phyloP scores from a whole-genome alignment of 2,797 vertebrate genomes.

The Girardinus metallicus region DNA sequence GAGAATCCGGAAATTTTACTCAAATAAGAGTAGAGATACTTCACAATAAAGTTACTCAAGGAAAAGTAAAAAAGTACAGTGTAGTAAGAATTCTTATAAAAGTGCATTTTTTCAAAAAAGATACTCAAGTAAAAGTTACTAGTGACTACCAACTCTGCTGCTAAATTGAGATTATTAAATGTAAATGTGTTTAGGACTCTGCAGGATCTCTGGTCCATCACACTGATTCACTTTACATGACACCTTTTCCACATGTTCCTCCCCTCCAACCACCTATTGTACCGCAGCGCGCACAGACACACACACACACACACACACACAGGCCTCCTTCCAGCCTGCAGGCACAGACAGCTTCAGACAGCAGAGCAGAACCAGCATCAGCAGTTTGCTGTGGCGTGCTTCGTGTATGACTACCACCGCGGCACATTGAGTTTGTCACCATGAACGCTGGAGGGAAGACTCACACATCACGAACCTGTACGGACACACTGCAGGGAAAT shows the following conservation, averaged over 20 bases:
- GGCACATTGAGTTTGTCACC: slow-evolving; percentile 42
- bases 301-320: slow-evolving; percentile 33
- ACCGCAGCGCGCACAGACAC: slow-evolving; percentile 35
- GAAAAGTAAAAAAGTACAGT: too few relatives aligned
- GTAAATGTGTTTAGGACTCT: neutral
- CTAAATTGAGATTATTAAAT: neutral
- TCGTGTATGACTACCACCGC: slow-evolving; percentile 49
- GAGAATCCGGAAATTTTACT: too few relatives aligned
- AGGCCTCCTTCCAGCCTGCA: slow-evolving; percentile 53
- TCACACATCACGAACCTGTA: slow-evolving; percentile 47
- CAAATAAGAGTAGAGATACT: too few relatives aligned
- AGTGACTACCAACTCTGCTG: too few relatives aligned
- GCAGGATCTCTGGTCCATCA: slow-evolving; percentile 48
- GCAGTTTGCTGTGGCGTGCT: slow-evolving; percentile 30
- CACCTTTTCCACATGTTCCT: slow-evolving; percentile 34
- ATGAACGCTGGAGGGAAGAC: slow-evolving; percentile 35
- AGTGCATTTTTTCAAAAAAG: too few relatives aligned
- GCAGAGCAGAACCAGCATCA: slow-evolving; percentile 48
- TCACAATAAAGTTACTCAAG: too few relatives aligned
- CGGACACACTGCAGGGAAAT: slow-evolving; percentile 65
- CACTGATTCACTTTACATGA: slow-evolving; percentile 55
- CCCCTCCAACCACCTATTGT: slow-evolving; percentile 40
- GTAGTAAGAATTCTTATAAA: too few relatives aligned
- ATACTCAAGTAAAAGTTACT: too few relatives aligned
- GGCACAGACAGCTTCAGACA: slow-evolving; percentile 64